These are phyloP conservation scores for Dasypogon diadema DNA, from an alignment of 2,888 invertebrate genomes.

Conservation along the genomic window DNA sequence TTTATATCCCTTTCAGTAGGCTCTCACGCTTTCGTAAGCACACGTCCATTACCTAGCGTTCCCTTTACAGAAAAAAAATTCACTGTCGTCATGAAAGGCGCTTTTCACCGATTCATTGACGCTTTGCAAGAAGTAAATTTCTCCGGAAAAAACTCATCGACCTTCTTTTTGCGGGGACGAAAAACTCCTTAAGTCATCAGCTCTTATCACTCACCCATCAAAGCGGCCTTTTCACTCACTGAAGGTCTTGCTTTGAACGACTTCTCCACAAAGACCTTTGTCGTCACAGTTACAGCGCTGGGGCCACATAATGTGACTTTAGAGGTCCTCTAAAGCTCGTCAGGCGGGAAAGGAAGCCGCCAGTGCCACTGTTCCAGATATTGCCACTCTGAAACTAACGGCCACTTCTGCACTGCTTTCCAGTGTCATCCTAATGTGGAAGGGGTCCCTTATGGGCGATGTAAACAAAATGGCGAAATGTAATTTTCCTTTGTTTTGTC, in stretches of 20 bases:
- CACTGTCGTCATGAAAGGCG: neutral
- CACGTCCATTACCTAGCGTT: too few relatives aligned
- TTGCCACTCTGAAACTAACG: slow-evolving; percentile 16
- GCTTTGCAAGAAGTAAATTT: slow-evolving; percentile 26
- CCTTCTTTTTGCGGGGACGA: neutral
- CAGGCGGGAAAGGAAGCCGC: slow-evolving; percentile 1
- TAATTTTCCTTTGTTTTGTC: slow-evolving; percentile 48
- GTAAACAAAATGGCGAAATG: slow-evolving; percentile 48
- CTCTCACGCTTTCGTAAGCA: too few relatives aligned
- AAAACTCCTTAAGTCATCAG: slow-evolving; percentile 32
- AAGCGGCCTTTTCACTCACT: slow-evolving; percentile 22
- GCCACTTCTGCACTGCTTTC: slow-evolving; percentile 6
- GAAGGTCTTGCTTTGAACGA: neutral
- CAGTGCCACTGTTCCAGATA: neutral
- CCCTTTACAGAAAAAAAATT: neutral
- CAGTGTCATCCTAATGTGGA: neutral
- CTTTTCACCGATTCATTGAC: slow-evolving; percentile 13
- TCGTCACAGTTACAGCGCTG: neutral
- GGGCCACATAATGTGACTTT: slow-evolving; percentile 32
- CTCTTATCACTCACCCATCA: slow-evolving; percentile 36
- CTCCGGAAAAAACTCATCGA: slow-evolving; percentile 36
- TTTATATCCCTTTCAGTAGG: too few relatives aligned
- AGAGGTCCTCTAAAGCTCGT: slow-evolving; percentile 44
- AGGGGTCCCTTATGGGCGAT: slow-evolving; percentile 37
- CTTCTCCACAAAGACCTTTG: neutral